Evolutionary conservation across 2,797 vertebrate genomes (phyloP), one percentile per base, ranked within the genome.

Genomic region (Selene dorsalis): DNA sequence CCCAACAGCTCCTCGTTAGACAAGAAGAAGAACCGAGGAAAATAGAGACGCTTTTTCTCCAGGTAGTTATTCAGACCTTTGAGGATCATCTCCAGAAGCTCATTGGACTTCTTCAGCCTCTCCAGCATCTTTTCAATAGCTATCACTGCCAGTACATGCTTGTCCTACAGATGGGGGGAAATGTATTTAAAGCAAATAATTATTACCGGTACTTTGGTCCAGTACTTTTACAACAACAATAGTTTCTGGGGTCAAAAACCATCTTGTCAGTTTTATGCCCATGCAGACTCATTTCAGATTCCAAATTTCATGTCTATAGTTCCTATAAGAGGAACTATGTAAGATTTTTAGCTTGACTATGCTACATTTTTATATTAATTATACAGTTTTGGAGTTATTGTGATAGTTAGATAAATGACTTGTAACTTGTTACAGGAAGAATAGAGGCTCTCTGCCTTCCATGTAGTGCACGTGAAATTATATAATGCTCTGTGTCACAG

Each of bases 11-110:
- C 97, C 52, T 98, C 97, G 8, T 98, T 98, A 26, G 97, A 98
- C 47, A 97, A 90, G 90, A 98, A 98, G 91, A 98, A 98, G 91
- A 98, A 98, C 52, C 97, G 94, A n/a, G 97, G 96, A 53, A 98
- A 98, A 83, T 91, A 97, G 14, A 98, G 95, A 14, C 96, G 95
- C 73, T 97, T 97, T 92, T 96, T 98, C 87, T 98, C 97, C 89
- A 98, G 91, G 87, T 98, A 97, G 73, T 95, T 95, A 83, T 97
- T 98, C 26, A 98, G 95, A 74, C 96, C 96, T 86, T 97, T 97
- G 47, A 97, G 94, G 86, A 98, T 97, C 72, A 96, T 88, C 70
- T 98, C 96, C 88, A 97, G 90, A 69, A 96, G 89, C 65, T 95
- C 93, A 26, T 94, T 97, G 77, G 93, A 95, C 38, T 94, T 95